Base-by-base conservation (phyloP, 2,888 invertebrate species). In the Listrodromus nycthemerus region DNA sequence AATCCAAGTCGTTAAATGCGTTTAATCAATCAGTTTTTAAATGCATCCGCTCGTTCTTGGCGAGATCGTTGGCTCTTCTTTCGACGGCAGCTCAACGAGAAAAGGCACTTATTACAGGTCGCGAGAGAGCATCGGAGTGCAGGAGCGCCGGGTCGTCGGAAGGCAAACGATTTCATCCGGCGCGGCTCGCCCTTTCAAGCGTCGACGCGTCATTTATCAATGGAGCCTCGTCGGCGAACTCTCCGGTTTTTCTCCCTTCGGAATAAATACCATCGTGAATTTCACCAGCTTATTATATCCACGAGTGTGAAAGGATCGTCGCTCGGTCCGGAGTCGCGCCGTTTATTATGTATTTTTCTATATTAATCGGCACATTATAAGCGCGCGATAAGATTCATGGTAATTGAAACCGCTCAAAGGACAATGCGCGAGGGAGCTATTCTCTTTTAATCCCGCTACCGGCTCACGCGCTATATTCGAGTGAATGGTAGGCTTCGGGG, bases 321-420 rank as follows among this genome's bases (percentile, higher is more conserved):
- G 24, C 37, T 13, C 21, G 21, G 21, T 13, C 24, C 30, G 5
- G 1, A 4, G 6, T 61, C 16, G n/a, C 21, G 16, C 30, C 30
- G 45, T 21, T 50, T 16, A 27, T 37, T 52, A 37, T 24, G 61
- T 86, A 85, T 86, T 87, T 87, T 87, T 73, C 67, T n/a, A 77
- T 81, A 85, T 86, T 85, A 87, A 89, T 89, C 85, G 83, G 71
- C 83, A 66, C 27, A 61, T 61, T 61, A 61, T 74, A 80, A 67
- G 52, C 21, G 16, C 66, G 82, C 80, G 86, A 87, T 88, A 85
- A 89, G 86, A 88, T 89, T 89, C 87, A 89, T 88, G 87, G 83
- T 88, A 88, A 89, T 89, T 89, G 88, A 90, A 89, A 83, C 69
- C 74, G 77, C 69, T 87, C 82, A 84, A 82, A 86, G 83, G 86